Conservation (phyloP, 1,140 invertebrate genomes). For the Paracyclopina nana region DNA sequence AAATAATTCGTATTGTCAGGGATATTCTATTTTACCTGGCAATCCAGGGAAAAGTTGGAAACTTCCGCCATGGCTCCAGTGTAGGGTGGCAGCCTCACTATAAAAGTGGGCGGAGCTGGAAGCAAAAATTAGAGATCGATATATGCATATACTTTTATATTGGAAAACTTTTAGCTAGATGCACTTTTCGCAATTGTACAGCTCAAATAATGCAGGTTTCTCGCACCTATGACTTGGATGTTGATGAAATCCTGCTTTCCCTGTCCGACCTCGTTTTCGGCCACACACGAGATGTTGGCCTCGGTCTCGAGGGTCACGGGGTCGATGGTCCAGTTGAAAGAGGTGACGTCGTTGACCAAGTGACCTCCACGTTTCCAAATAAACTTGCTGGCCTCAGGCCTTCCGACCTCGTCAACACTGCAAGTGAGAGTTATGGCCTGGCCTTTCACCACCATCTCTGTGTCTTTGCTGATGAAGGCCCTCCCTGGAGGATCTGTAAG, state of each 20-base stretch:
- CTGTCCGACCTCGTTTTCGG: slow-evolving; percentile 55
- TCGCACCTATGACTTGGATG: slow-evolving; percentile 60
- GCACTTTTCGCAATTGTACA: too few relatives aligned
- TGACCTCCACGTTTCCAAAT: slow-evolving; percentile 55
- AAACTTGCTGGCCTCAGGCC: slow-evolving; percentile 47
- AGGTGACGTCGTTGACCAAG: slow-evolving; percentile 45
- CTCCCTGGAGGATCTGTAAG: slow-evolving; percentile 47
- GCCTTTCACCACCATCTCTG: slow-evolving; percentile 52
- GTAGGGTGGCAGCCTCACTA: slow-evolving; percentile 54
- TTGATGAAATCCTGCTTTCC: slow-evolving; percentile 45
- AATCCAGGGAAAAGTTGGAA: slow-evolving; percentile 52
- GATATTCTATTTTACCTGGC: too few relatives aligned
- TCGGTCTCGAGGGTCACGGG: slow-evolving; percentile 55
- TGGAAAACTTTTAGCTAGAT: too few relatives aligned
- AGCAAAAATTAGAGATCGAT: slow-evolving; percentile 24
- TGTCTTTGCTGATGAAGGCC: slow-evolving; percentile 45
- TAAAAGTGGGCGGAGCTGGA: slow-evolving; percentile 61
- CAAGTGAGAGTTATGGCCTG: slow-evolving; percentile 52
- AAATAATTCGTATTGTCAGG: too few relatives aligned
- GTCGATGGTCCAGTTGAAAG: slow-evolving; percentile 49
- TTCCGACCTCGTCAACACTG: slow-evolving; percentile 52
- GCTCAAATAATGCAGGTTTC: too few relatives aligned
- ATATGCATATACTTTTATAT: too few relatives aligned
- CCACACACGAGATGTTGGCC: slow-evolving; percentile 66
- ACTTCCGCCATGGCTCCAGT: slow-evolving; percentile 51